Evolutionary conservation across 2,888 invertebrate genomes (phyloP).

Genomic region (Oegoconia quadripuncta): DNA sequence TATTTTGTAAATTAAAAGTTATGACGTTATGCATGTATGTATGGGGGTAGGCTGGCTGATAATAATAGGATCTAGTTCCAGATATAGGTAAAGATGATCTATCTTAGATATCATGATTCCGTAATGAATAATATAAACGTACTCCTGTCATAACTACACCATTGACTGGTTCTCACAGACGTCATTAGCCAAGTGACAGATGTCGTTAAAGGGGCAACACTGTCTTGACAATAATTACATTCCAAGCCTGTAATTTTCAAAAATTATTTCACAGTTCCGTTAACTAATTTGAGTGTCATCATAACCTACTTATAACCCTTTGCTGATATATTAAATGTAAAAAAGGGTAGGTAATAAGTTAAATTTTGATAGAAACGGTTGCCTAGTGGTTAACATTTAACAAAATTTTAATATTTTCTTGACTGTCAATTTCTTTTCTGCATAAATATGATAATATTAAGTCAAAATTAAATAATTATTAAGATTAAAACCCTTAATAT

Average conservation of each 20-base stretch:
- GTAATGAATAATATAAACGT: slow-evolving; percentile 7
- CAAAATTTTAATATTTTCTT: slow-evolving; percentile 10
- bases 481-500: too few species aligned
- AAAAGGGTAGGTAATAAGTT: too few species aligned
- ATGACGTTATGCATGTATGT: too few species aligned
- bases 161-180: slow-evolving; percentile 25
- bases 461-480: too few species aligned
- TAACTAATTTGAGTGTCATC: slow-evolving; percentile 17
- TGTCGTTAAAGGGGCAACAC: slow-evolving; percentile 47
- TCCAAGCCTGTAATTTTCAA: slow-evolving; percentile 40
- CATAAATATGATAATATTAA: too few species aligned
- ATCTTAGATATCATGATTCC: slow-evolving; percentile 8
- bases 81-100: too few species aligned
- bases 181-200: slow-evolving; percentile 49
- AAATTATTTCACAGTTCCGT: slow-evolving; percentile 37
- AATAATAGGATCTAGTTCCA: too few species aligned
- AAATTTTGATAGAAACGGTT: slow-evolving; percentile 16
- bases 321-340: slow-evolving; percentile 20
- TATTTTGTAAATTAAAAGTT: too few species aligned
- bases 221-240: slow-evolving; percentile 36
- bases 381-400: background rate
- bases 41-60: too few species aligned
- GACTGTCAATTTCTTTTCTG: too few species aligned
- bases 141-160: too few species aligned
- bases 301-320: slow-evolving; percentile 24